phyloP scores from a whole-genome alignment of 2,797 vertebrate species.

The Sebastes alutus region DNA sequence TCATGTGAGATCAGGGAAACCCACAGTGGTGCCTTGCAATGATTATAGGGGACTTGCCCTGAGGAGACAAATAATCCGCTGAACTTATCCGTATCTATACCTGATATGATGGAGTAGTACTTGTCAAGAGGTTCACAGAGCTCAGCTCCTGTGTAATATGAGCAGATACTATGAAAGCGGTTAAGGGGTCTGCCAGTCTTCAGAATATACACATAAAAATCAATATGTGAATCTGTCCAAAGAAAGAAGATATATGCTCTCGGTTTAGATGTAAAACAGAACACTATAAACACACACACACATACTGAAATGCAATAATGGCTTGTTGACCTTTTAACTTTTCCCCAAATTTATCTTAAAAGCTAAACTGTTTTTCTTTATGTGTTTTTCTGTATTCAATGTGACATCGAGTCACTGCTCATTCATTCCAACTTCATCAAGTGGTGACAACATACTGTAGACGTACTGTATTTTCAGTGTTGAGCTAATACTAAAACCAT shows the following conservation, averaged over 20 bases:
- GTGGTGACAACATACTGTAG: background rate
- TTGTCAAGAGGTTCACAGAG: constrained; percentile 27
- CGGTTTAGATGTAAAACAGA: background rate
- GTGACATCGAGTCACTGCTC: background rate
- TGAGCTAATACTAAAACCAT: constrained; percentile 11
- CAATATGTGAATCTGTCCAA: constrained; percentile 9
- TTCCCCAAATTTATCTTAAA: background rate
- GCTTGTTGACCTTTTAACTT: background rate
- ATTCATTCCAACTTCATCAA: constrained; percentile 11
- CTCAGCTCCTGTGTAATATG: constrained; percentile 27
- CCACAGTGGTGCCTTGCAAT: constrained; percentile 10
- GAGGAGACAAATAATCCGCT: constrained; percentile 49
- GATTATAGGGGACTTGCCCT: constrained; percentile 35
- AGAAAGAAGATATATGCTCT: background rate
- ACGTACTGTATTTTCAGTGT: background rate
- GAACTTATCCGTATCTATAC: constrained; percentile 48
- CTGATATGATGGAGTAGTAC: constrained; percentile 24
- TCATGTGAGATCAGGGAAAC: constrained; percentile 23
- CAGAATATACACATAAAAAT: constrained; percentile 4
- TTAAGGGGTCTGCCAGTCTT: background rate
- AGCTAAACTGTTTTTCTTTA: too few species aligned
- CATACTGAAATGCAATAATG: background rate
- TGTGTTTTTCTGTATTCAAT: background rate
- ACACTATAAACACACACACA: background rate
- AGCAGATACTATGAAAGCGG: constrained; percentile 30